These are phyloP conservation scores for Mastomys natalensis DNA, from an alignment of 2,113 vertebrate species.

Conservation along the genomic window DNA sequence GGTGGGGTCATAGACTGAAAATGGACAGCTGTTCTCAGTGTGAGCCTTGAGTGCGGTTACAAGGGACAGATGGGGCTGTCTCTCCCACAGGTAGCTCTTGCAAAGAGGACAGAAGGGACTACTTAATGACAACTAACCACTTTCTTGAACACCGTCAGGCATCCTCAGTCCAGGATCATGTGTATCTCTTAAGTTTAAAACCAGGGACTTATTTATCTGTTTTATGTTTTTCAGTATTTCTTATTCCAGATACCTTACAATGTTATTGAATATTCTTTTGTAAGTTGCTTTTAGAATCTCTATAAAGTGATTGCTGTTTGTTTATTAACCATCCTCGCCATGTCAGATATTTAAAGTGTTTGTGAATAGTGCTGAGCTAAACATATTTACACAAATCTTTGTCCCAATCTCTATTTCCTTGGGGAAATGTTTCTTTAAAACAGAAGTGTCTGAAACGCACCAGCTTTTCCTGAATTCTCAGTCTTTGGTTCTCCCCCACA, in stretches of 20 bases:
- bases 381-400: not conserved
- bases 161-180: not conserved
- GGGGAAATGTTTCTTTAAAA: not conserved
- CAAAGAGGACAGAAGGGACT: not conserved
- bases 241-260: not conserved
- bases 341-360: not conserved
- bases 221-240: conserved; percentile 23
- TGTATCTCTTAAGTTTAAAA: not conserved
- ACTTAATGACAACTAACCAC: not conserved
- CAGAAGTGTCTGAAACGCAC: not conserved
- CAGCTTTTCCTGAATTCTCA: not conserved
- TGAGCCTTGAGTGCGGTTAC: not conserved
- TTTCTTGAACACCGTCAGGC: not conserved
- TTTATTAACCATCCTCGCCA: not conserved
- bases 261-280: not conserved
- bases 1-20: not conserved
- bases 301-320: not conserved
- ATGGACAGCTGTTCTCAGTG: not conserved
- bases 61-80: not conserved
- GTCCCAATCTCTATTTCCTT: conserved; percentile 18
- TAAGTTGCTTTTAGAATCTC: not conserved
- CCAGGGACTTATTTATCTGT: not conserved
- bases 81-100: not conserved
- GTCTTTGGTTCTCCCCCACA: not conserved
- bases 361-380: conserved; percentile 10